Conservation (phyloP, 92 coral and sea anemone species). For the Plumapathes pennacea region DNA sequence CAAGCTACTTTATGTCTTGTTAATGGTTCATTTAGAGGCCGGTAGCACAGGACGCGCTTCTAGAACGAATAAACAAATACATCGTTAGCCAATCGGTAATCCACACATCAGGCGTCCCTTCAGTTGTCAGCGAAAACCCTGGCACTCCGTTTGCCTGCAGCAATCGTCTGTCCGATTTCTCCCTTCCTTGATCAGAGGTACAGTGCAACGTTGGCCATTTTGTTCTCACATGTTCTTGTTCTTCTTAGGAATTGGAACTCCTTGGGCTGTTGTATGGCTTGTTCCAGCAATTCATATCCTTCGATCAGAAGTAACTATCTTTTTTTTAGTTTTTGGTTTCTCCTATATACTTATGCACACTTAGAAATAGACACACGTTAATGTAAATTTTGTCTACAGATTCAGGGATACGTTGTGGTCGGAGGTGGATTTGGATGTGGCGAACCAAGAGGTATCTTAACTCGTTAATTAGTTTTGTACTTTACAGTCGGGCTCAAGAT, state of each 20-base stretch:
- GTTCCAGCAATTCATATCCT: constrained; percentile 93
- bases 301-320: constrained; percentile 81
- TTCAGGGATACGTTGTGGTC: constrained; percentile 98
- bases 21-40: too few relatives aligned
- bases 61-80: too few relatives aligned
- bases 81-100: too few relatives aligned
- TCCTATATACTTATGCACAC: too few relatives aligned
- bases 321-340: too few relatives aligned
- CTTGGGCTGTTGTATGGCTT: constrained; percentile 93
- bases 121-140: too few relatives aligned
- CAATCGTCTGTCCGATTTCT: neutral
- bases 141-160: neutral
- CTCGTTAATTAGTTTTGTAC: too few relatives aligned
- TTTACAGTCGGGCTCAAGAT: too few relatives aligned
- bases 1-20: too few relatives aligned
- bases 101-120: too few relatives aligned
- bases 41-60: too few relatives aligned
- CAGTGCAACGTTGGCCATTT: neutral
- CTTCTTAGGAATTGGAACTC: constrained; percentile 81
- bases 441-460: constrained; percentile 95
- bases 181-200: neutral
- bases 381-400: constrained; percentile 37
- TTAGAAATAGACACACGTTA: too few relatives aligned
- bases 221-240: neutral
- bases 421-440: constrained; percentile 84